These are phyloP conservation scores for Ceyx cyanopectus DNA, from an alignment of 2,113 vertebrate species.

Conservation along the genomic window DNA sequence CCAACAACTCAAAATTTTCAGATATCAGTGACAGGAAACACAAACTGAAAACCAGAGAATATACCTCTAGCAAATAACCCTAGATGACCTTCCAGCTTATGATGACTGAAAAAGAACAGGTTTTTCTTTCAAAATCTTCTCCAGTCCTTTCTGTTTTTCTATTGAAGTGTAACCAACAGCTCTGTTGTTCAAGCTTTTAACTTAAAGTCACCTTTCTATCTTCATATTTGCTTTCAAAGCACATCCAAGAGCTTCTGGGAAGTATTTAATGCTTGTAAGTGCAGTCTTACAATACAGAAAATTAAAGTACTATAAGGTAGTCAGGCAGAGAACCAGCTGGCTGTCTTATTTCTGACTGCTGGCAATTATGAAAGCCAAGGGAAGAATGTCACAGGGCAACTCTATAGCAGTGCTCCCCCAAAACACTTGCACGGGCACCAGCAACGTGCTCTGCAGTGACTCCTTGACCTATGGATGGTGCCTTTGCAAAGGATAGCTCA, in stretches of 20 bases:
- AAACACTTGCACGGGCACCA: not conserved
- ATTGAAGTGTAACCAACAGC: not conserved
- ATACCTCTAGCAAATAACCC: not conserved
- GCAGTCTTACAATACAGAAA: not conserved
- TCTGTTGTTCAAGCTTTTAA: not conserved
- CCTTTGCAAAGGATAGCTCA: not conserved
- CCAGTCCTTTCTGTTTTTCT: not conserved
- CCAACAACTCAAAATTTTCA: not conserved
- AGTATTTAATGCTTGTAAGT: not conserved
- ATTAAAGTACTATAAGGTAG: slow-evolving; percentile 1
- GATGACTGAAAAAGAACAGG: not conserved
- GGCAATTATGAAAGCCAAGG: not conserved
- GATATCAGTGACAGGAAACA: not conserved
- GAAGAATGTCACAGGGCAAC: not conserved
- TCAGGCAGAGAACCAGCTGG: not conserved
- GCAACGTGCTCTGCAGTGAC: not conserved
- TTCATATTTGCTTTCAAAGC: not conserved
- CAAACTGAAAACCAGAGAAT: not conserved
- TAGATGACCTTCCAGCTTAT: not conserved
- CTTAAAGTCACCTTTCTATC: not conserved
- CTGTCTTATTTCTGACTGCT: not conserved
- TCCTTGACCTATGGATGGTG: not conserved
- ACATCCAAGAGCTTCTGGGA: slow-evolving; percentile 4
- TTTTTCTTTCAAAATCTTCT: not conserved
- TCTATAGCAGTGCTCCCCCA: not conserved